These are phyloP conservation scores for Rhinoraja longicauda DNA, from an alignment of 2,797 vertebrate genomes.

Conservation along the genomic window DNA sequence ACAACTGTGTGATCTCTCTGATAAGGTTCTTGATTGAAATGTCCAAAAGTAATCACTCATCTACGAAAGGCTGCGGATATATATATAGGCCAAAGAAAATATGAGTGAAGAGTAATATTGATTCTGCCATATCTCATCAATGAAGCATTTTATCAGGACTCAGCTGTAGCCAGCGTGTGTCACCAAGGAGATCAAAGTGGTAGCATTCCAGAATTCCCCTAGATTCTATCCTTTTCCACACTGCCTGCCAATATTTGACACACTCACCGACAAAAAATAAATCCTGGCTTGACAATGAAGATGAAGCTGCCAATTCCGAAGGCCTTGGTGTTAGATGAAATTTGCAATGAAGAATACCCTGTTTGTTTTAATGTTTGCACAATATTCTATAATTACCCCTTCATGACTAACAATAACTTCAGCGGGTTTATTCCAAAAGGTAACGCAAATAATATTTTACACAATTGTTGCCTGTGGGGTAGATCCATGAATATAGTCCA, in stretches of 20 bases:
- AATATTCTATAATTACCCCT: not conserved
- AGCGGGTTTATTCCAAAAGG: not conserved
- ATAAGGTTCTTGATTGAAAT: not conserved
- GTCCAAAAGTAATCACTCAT: not conserved
- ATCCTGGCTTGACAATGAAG: not conserved
- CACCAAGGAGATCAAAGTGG: not conserved
- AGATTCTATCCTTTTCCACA: not conserved
- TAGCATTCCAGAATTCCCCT: not conserved
- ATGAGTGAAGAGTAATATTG: conserved; percentile 32
- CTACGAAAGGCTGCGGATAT: not conserved
- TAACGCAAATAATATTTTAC: not conserved
- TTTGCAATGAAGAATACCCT: not conserved
- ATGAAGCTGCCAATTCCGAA: not conserved
- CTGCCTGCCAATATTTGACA: not conserved
- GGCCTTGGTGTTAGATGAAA: not conserved
- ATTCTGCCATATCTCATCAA: conserved; percentile 21
- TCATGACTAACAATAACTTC: not conserved
- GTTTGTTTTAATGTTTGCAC: not conserved
- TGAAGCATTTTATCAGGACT: conserved; percentile 23
- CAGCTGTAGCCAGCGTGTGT: not conserved
- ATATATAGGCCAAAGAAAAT: conserved; percentile 1
- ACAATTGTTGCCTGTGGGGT: too few species aligned
- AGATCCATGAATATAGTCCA: not conserved
- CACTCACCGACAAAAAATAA: not conserved
- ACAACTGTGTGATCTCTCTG: not conserved